These are phyloP conservation scores for Parauchenoglanis punctatus DNA, from an alignment of 2,797 vertebrate species.

Conservation along the genomic window DNA sequence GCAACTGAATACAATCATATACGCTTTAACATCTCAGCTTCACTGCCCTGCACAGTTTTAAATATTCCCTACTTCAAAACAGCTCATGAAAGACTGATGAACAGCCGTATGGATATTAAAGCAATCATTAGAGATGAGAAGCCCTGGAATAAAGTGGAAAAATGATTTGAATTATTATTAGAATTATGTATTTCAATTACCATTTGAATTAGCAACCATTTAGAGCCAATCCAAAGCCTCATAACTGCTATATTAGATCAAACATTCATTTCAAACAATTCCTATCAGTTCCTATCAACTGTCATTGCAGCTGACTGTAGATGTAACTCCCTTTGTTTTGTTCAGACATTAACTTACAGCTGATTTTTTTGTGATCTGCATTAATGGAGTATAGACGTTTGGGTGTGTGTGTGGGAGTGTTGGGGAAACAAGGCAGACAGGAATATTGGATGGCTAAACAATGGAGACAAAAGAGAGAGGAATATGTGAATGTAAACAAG, in stretches of 20 bases:
- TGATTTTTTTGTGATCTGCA: background rate
- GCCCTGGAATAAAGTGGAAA: background rate
- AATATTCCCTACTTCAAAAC: background rate
- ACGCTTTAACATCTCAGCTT: background rate
- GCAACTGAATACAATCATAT: background rate
- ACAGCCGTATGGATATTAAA: background rate
- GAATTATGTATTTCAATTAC: background rate
- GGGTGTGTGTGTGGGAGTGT: background rate
- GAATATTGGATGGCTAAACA: background rate
- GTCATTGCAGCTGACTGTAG: background rate
- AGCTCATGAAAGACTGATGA: background rate
- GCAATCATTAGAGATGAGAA: background rate
- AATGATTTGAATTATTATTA: background rate
- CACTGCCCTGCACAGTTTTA: background rate
- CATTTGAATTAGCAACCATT: background rate
- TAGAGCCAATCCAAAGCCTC: background rate
- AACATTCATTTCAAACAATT: background rate
- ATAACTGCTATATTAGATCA: background rate
- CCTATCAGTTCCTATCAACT: background rate
- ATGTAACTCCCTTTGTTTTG: background rate
- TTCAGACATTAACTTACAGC: background rate
- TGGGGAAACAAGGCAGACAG: background rate
- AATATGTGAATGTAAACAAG: slow-evolving; percentile 5
- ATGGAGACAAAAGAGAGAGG: slow-evolving; percentile 22
- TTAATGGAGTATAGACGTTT: background rate